Percentiles rank a stretch among this genome's conserved stretches.
Conservation (phyloP, 2,113 vertebrate genomes). For the Pseudonaja textilis region DNA sequence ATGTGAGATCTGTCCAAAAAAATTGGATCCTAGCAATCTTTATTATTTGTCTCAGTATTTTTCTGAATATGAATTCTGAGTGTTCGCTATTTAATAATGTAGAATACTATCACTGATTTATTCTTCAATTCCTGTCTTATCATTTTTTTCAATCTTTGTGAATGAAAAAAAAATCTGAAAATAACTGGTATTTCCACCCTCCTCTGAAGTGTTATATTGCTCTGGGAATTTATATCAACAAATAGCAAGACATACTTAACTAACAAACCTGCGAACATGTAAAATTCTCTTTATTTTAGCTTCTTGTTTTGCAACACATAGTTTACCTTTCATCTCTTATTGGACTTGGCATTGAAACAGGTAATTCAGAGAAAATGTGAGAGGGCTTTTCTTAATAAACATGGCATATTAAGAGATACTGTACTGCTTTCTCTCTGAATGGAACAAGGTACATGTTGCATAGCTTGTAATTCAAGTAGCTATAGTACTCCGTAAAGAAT, state of each 20-base stretch:
- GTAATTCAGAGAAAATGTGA: not conserved
- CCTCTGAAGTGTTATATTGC: not conserved
- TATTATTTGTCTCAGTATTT: not conserved
- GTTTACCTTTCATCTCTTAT: not conserved
- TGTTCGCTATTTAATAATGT: not conserved
- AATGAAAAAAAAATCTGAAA: not conserved
- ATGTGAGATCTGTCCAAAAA: not conserved
- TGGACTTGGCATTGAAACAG: not conserved
- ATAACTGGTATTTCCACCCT: not conserved
- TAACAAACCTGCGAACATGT: not conserved
- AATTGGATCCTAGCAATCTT: not conserved
- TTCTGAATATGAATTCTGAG: slow-evolving; percentile 1
- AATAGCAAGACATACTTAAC: not conserved
- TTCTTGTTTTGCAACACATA: not conserved
- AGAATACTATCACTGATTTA: not conserved
- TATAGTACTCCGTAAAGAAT: not conserved
- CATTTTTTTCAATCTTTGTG: not conserved
- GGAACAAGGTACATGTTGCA: not conserved
- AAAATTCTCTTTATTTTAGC: not conserved
- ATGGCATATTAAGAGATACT: not conserved
- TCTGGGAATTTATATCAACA: not conserved
- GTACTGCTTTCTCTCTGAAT: not conserved
- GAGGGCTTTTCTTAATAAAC: not conserved
- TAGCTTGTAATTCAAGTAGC: not conserved
- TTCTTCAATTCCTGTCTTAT: not conserved